Conservation (phyloP, 2,797 vertebrate species). For the Microctenopoma steveboyesi region DNA sequence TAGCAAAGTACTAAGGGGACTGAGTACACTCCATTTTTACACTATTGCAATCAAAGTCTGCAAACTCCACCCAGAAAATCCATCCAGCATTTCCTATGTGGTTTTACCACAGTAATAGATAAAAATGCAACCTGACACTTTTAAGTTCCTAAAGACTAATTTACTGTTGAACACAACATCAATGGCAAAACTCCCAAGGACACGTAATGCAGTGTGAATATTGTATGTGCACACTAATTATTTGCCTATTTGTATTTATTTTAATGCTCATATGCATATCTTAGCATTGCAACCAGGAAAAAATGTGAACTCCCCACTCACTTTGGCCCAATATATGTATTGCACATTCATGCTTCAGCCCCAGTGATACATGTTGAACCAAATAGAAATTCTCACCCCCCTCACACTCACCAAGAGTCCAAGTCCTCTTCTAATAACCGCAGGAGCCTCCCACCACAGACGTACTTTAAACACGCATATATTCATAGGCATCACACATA, state of each 20-base stretch:
- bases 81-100: slow-evolving; percentile 54
- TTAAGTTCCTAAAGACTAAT: slow-evolving; percentile 36
- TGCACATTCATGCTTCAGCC: slow-evolving; percentile 42
- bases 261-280: not conserved
- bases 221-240: not conserved
- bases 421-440: slow-evolving; percentile 69
- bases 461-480: slow-evolving; percentile 82
- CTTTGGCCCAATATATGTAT: slow-evolving; percentile 20
- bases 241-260: not conserved
- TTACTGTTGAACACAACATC: slow-evolving; percentile 16
- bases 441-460: slow-evolving; percentile 75
- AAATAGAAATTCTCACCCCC: slow-evolving; percentile 61
- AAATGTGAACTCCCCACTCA: slow-evolving; percentile 18
- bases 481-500: slow-evolving; percentile 80
- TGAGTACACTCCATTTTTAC: slow-evolving; percentile 59
- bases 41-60: slow-evolving; percentile 57
- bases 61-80: slow-evolving; percentile 52
- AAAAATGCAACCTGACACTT: slow-evolving; percentile 45
- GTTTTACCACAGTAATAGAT: slow-evolving; percentile 41
- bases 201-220: not conserved
- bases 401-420: slow-evolving; percentile 64
- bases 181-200: not conserved
- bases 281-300: not conserved
- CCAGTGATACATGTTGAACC: slow-evolving; percentile 60
- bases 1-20: slow-evolving; percentile 48